These are phyloP conservation scores for Stomatorhinus walkeri DNA, from an alignment of 2,797 vertebrate species.

Conservation along the genomic window DNA sequence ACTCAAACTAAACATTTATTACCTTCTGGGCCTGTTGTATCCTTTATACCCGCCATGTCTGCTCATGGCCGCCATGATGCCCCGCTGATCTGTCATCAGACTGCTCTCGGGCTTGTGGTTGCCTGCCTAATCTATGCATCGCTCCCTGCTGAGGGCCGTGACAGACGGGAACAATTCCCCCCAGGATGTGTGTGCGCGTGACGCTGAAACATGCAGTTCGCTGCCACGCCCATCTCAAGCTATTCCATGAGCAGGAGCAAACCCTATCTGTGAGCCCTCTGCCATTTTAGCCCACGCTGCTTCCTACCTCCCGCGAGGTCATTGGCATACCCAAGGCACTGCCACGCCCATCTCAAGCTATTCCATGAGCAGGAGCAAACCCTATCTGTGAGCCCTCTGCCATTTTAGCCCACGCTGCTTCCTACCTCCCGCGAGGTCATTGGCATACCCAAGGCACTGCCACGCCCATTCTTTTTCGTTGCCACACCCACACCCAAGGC, in stretches of 20 bases:
- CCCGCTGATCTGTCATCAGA: background rate
- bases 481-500: background rate
- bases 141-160: background rate
- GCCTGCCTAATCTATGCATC: background rate
- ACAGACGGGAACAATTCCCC: background rate
- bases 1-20: slow-evolving; percentile 56
- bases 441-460: background rate
- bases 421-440: background rate
- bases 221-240: background rate
- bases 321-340: background rate
- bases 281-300: background rate
- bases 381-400: background rate
- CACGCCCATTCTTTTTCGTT: background rate
- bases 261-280: background rate
- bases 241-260: background rate
- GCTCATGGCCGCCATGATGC: background rate
- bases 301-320: background rate
- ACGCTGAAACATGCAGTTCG: no score
- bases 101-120: background rate
- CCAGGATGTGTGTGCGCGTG: background rate
- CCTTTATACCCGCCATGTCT: slow-evolving; percentile 17
- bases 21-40: slow-evolving; percentile 34
- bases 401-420: background rate
- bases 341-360: background rate
- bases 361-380: background rate